A percentile compares a stretch with the other conserved stretches of the same genome.
phyloP scores from a whole-genome alignment of 2,113 vertebrate genomes.

The Zeus faber region DNA sequence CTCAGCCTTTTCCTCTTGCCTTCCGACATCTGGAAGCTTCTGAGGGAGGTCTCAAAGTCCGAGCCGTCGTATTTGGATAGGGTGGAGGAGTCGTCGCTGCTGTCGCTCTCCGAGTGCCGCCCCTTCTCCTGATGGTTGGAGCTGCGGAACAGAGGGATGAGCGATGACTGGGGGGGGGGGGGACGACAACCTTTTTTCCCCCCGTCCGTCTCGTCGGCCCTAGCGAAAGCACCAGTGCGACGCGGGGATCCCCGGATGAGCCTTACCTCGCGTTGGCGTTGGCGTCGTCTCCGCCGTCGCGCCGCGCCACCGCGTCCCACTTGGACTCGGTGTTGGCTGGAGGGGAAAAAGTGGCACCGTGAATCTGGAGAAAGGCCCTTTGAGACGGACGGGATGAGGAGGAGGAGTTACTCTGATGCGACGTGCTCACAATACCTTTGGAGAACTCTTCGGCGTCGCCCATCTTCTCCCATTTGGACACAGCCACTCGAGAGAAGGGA shows the following conservation, averaged over 20 bases:
- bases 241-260: too few species aligned
- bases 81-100: constrained; percentile 64
- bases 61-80: constrained; percentile 68
- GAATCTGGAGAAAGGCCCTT: background rate
- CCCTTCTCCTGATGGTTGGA: constrained; percentile 56
- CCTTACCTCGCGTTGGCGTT: constrained; percentile 60
- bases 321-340: constrained; percentile 71
- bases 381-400: background rate
- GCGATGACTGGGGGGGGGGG: too few species aligned
- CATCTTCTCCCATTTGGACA: constrained; percentile 79
- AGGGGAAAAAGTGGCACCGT: constrained; percentile 16
- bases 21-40: constrained; percentile 75
- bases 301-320: constrained; percentile 60
- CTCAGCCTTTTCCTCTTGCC: constrained; percentile 75
- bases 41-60: constrained; percentile 73
- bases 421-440: constrained; percentile 53
- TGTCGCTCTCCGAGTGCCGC: constrained; percentile 61
- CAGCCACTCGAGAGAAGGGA: constrained; percentile 61
- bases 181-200: too few species aligned
- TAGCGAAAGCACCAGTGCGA: too few species aligned
- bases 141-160: constrained; percentile 24
- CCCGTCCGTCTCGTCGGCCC: too few species aligned
- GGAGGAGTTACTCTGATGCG: background rate
- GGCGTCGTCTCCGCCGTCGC: constrained; percentile 40
- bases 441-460: constrained; percentile 53